Evolutionary conservation across 2,113 vertebrate genomes (phyloP).

Genomic region (Mugil cephalus): DNA sequence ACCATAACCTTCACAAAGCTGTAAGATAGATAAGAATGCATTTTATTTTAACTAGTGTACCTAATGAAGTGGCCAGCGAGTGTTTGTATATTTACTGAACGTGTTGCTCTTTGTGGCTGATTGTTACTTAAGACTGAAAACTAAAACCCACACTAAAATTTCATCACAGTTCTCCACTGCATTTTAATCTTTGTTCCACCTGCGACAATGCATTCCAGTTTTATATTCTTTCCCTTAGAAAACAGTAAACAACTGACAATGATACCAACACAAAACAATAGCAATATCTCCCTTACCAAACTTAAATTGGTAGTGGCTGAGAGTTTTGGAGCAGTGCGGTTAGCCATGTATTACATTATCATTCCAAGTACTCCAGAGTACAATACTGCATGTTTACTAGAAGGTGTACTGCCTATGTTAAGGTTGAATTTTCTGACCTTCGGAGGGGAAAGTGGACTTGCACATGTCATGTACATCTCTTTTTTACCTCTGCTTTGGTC

Average conservation of each 20-base stretch:
- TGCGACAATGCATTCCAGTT: neutral
- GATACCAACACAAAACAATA: slow-evolving; percentile 21
- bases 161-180: neutral
- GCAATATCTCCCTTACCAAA: neutral
- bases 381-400: neutral
- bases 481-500: slow-evolving; percentile 4
- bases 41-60: no score
- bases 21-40: no score
- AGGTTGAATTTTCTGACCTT: rapidly evolving
- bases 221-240: neutral
- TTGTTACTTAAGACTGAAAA: no score
- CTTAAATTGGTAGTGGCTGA: slow-evolving; percentile 18
- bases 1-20: no score
- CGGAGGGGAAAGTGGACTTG: neutral
- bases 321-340: slow-evolving; percentile 18
- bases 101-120: neutral
- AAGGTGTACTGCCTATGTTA: neutral
- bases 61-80: no score
- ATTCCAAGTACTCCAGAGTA: slow-evolving; percentile 2
- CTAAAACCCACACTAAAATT: slow-evolving; percentile 9
- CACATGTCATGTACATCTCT: neutral
- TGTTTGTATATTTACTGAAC: slow-evolving; percentile 8
- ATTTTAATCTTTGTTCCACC: neutral
- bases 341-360: slow-evolving; percentile 18
- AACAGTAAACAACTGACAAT: slow-evolving; percentile 32